Evolutionary conservation across 2,888 invertebrate species (phyloP), one percentile per base, ranked within the genome.

Genomic region (Poecilus cupreus): DNA sequence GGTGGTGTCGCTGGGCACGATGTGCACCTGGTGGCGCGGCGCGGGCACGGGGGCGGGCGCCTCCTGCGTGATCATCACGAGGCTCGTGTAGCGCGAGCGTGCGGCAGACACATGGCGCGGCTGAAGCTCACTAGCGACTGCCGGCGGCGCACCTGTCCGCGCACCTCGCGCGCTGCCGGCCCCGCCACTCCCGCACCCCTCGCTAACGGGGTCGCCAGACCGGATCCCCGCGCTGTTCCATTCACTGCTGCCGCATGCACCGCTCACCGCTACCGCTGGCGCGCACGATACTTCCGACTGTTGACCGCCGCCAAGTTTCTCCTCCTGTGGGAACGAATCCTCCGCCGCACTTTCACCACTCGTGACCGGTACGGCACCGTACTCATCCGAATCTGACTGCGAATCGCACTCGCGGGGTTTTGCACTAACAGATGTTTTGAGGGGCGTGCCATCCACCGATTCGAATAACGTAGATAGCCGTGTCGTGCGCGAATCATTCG

Each of bases 51-150:
- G 82, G 39, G 88, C 82, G 87, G 88, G 89, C 91, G 85, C 87
- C 89, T 94, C 94, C 91, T 95, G 95, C 87, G 96, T 96, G 90
- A 96, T 96, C 95, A 96, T 96, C 89, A 96, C 95, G 91, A 96
- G 93, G 91, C 96, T 96, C 87, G 95, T 95, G 89, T 96, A 96
- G 88, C 94, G 94, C 89, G 93, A 68, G 64, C 64, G 93, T 88
- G 91, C 89, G 84, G 91, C 91, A 86, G 87, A 86, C 79, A 72
- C 77, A 64, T 82, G 81, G 81, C 80, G 82, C 77, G 37, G 80
- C 72, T 57, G 51, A 22, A 26, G 74, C 82, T 76, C 88, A 87
- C 86, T 87, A 88, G 87, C 88, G 88, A 86, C 87, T 88, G 86
- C 88, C 87, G 87, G 87, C 86, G 85, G 86, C 87, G 86, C 88